Base-by-base conservation (phyloP, 2,888 invertebrate genomes). In the Herminia tarsipennalis region DNA sequence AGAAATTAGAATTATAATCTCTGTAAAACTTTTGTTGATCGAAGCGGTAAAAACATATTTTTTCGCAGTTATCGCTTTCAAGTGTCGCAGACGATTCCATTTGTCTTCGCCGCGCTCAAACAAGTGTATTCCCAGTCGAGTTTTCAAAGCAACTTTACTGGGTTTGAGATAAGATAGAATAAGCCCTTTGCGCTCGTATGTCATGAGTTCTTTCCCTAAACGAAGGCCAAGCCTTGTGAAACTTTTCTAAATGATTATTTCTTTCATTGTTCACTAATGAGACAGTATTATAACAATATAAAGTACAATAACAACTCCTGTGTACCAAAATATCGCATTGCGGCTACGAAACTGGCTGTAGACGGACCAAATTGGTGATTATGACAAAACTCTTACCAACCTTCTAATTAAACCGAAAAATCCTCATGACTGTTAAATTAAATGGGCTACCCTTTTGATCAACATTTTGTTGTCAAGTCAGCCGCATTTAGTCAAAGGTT, bases 71-170 rank as follows among this genome's bases (percentile, higher is more conserved):
- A 81, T 76, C 71, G 71, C 66, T 66, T 72, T 66, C 57, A 61
- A 66, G 55, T 75, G 75, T 74, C 73, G 61, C 59, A 65, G 70
- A 72, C 74, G 78, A 76, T 79, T 81, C 78, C 81, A 83, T 84
- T 84, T 83, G 84, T 84, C 84, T 85, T 78, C 73, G 56, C 73
- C 63, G 68, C 56, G 75, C 68, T 69, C 69, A 70, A 73, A 73
- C 75, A 70, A 83, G 81, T 83, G 76, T 80, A 78, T 82, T 81
- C 83, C 81, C 82, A 46, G 68, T 59, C 72, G 85, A 81, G 83
- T 81, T 84, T 80, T 83, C 80, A 76, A 78, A 79, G 76, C 70
- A 81, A 85, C 76, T 81, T 83, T 83, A 86, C 80, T 81, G 81
- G 78, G 72, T 53, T 70, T 62, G 72, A 75, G 86, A 85, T 86